These are phyloP conservation scores for Cygnus olor DNA, from an alignment of 2,797 vertebrate genomes.

Conservation along the genomic window DNA sequence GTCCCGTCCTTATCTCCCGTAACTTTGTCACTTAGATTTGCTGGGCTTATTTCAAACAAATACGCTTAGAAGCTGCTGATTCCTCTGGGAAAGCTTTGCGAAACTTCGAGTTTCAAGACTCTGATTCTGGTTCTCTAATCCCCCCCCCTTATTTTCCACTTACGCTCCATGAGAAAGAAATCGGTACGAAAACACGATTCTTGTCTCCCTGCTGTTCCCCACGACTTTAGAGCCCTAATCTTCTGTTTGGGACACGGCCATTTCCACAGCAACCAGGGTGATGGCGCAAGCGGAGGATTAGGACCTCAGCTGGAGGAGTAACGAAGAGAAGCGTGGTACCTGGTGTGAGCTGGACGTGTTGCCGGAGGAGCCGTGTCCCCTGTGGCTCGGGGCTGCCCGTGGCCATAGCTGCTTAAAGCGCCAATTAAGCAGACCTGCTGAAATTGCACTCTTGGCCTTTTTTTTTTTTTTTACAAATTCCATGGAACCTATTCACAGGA, in stretches of 20 bases:
- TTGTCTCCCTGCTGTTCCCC: conserved; percentile 21
- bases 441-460: neutral
- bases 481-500: neutral
- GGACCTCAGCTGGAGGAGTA: neutral
- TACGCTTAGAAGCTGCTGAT: neutral
- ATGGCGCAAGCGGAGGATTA: neutral
- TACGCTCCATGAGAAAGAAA: neutral
- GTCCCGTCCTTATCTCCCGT: neutral
- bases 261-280: neutral
- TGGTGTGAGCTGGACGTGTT: neutral
- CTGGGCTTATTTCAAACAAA: neutral
- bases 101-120: neutral
- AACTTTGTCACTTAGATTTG: neutral
- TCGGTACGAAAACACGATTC: neutral
- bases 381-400: neutral
- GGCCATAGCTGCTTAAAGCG: neutral
- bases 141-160: neutral
- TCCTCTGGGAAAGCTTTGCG: neutral
- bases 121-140: neutral
- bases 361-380: neutral
- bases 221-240: neutral
- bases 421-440: neutral
- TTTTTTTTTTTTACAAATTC: neutral
- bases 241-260: neutral
- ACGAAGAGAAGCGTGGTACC: neutral